These are phyloP conservation scores for Caenorhabditis zanzibari DNA, from an alignment of 2,888 invertebrate species.

Conservation along the genomic window DNA sequence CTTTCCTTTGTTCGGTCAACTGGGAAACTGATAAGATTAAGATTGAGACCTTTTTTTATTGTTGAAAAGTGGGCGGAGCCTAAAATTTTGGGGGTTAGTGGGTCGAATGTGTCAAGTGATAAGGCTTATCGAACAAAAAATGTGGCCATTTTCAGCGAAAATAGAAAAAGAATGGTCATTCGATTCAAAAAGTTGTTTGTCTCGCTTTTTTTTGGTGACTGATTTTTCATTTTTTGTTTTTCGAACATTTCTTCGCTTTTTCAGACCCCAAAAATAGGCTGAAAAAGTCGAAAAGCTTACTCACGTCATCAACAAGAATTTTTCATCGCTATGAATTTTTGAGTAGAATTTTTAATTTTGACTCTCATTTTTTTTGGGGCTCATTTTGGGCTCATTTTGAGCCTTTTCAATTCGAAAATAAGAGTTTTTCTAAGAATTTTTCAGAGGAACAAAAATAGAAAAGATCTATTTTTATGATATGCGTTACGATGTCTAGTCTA, in stretches of 20 bases:
- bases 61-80: slow-evolving; percentile 30
- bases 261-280: too few relatives aligned
- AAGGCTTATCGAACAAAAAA: background rate
- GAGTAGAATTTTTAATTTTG: too few relatives aligned
- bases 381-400: too few relatives aligned
- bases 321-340: too few relatives aligned
- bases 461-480: slow-evolving; percentile 1
- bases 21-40: background rate
- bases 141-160: background rate
- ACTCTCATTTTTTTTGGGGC: too few relatives aligned
- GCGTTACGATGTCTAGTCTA: background rate
- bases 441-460: background rate
- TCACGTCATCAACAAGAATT: too few relatives aligned
- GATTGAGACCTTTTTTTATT: background rate
- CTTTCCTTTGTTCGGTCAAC: slow-evolving; percentile 6
- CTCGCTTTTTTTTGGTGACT: background rate
- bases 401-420: too few relatives aligned
- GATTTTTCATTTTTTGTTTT: background rate
- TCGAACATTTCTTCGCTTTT: too few relatives aligned
- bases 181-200: background rate
- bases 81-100: slow-evolving; percentile 9
- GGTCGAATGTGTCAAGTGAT: slow-evolving; percentile 3
- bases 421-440: too few relatives aligned
- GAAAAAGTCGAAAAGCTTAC: too few relatives aligned
- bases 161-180: background rate